phyloP scores from a whole-genome alignment of 2,797 vertebrate genomes.

The Catostomus latipinnis region DNA sequence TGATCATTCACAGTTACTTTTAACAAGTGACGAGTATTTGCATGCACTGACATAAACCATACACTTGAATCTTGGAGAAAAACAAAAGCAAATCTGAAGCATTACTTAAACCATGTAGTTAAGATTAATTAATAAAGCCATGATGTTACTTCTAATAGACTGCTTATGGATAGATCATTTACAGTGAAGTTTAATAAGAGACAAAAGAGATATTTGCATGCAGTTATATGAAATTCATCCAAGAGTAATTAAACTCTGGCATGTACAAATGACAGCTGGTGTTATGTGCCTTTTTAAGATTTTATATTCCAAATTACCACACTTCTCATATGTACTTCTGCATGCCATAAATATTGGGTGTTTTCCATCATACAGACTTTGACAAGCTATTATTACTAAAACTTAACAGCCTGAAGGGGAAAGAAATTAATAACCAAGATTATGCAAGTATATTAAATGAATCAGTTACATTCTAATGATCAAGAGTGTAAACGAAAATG shows the following conservation, averaged over 20 bases:
- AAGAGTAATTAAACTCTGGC: slow-evolving; percentile 41
- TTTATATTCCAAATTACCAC: slow-evolving; percentile 45
- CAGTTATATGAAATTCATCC: not conserved
- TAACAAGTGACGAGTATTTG: not conserved
- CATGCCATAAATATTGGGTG: slow-evolving; percentile 39
- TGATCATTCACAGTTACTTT: slow-evolving; percentile 39
- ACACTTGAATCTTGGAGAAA: too few relatives aligned
- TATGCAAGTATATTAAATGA: slow-evolving; percentile 25
- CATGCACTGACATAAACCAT: too few relatives aligned
- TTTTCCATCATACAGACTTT: slow-evolving; percentile 27
- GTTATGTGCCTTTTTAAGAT: slow-evolving; percentile 35
- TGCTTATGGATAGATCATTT: slow-evolving; percentile 36
- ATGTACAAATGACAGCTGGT: slow-evolving; percentile 44
- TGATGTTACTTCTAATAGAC: slow-evolving; percentile 7
- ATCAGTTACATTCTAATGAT: not conserved
- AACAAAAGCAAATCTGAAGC: too few relatives aligned
- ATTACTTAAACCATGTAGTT: too few relatives aligned
- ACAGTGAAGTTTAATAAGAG: too few relatives aligned
- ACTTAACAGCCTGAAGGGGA: not conserved
- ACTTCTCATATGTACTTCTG: slow-evolving; percentile 41
- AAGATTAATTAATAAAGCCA: too few relatives aligned
- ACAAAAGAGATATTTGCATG: not conserved
- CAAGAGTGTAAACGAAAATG: slow-evolving; percentile 6
- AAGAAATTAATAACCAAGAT: slow-evolving; percentile 28
- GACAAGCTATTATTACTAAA: slow-evolving; percentile 41